Evolutionary conservation across 37 sponge, comb jelly and placozoan species (phyloP).

Genomic region (Halichondria panicea): DNA sequence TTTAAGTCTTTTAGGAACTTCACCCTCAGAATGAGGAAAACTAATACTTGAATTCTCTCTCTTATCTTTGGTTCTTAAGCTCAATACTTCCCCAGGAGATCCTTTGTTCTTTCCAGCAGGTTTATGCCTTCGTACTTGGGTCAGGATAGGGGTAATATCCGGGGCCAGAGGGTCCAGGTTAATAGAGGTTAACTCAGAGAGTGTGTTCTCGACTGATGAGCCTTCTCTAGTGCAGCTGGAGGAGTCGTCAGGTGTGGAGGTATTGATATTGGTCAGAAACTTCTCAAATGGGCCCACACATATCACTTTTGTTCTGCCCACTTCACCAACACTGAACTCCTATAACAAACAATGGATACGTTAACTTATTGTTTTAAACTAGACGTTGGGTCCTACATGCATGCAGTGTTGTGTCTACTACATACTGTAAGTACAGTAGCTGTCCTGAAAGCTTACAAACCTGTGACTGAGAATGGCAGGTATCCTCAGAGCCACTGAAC

Average conservation of each 20-base stretch:
- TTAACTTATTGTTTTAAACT: too few species aligned
- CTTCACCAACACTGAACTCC: slow-evolving; percentile 31
- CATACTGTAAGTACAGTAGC: not conserved
- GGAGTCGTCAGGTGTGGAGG: slow-evolving; percentile 23
- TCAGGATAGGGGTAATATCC: too few species aligned
- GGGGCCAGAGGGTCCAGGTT: too few species aligned
- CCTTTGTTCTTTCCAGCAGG: not conserved
- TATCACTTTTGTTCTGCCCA: not conserved
- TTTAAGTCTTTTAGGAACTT: not conserved
- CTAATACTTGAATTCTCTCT: not conserved
- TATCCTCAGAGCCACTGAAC: slow-evolving; percentile 1
- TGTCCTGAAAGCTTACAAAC: not conserved
- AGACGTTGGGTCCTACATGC: too few species aligned
- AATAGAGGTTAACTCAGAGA: slow-evolving; percentile 44
- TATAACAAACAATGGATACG: too few species aligned
- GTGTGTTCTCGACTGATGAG: slow-evolving; percentile 30
- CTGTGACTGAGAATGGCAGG: not conserved
- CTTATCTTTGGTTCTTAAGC: not conserved
- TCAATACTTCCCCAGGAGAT: slow-evolving; percentile 45
- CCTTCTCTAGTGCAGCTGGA: slow-evolving; percentile 4
- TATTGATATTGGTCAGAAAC: slow-evolving; percentile 26
- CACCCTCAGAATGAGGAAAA: slow-evolving; percentile 25
- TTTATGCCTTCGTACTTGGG: too few species aligned
- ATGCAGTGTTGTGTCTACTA: not conserved
- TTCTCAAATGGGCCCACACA: slow-evolving; percentile 23